Evolutionary conservation across 2,888 invertebrate species (phyloP), one percentile per base, ranked within the genome.

Genomic region (Dioctria linearis): DNA sequence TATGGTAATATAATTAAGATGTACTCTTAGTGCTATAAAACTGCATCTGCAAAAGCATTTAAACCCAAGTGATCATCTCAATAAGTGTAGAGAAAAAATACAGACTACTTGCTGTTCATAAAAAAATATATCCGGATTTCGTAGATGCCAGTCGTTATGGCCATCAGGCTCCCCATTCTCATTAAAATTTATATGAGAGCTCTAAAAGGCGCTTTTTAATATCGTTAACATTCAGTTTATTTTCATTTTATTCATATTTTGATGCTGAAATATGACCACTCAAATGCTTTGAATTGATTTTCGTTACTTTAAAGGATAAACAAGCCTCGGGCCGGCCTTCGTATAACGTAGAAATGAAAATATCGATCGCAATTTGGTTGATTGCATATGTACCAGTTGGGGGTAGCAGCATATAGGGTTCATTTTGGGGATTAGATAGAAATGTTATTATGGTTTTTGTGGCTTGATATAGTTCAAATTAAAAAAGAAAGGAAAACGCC

Each of bases 151-250:
- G 25, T 73, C 59, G 59, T 73, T 73, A 73, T 13, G 51, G 25
- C 59, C 73, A 73, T 73, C 73, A 42, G 73, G 54, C 5, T 54
- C 42, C 57, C 13, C 13, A 42, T 57, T 73, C 57, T 73, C 73
- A 73, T 73, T 73, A 73, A 73, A 73, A 73, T 73, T 73, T 73
- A 73, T 73, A 73, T 46, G 8, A 2, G 25, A 61, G 39, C 59
- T 9, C 73, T 40, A n/a, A 73, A 57, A 73, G 69, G 49, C 57
- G 25, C 25, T 25, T 25, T 13, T 57, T 59, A 57, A 42, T 59
- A 57, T 73, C 59, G 73, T 73, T 73, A 59, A 54, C 42, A 40
- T 73, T 54, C 73, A 57, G 73, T 57, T 73, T 73, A 73, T 73
- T 54, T 73, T 57, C 57, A 54, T 73, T 73, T 51, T 57, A 73